Evolutionary conservation across 2,797 vertebrate genomes (phyloP), one percentile per base, ranked within the genome.

Genomic region (Peromyscus nudipes): DNA sequence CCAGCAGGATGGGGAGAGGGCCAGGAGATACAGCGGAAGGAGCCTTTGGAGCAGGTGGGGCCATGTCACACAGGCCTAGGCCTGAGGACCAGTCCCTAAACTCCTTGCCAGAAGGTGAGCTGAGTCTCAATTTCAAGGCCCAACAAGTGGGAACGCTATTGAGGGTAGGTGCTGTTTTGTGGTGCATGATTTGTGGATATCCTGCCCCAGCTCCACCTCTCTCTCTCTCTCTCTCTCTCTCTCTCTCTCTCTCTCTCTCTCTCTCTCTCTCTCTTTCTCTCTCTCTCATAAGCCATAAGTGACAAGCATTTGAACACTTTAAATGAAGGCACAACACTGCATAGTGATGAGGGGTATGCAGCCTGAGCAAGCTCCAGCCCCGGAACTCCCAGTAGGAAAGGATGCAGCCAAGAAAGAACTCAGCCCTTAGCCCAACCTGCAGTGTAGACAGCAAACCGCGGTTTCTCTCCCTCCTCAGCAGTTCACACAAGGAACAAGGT

Each of bases 381-480:
- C 23, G n/a, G 21, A 69, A 60, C 23, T 71, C 13, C 65, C 46
- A 37, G 34, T 37, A 52, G 46, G 25, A n/a, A 69, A 87, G 31
- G 65, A 2, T 6, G 23, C 65, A 71, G 2, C 34, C 84, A 52
- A 16, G 13, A 57, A 73, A 57, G 14, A 73, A 55, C 37, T 43
- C 43, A 19, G 23, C 10, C 80, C 55, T 31, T 2, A 4, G 27
- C 37, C 60, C 60, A 25, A 7, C 14, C 21, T n/a, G 8, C 25
- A 2, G 64, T 1, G 4, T 2, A 27, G 17, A 62, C 9, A 4
- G n/a, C 2, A 2, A 0, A 19, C 9, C 37, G 5, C 43, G 4
- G 1, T 4, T 40, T 34, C 16, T 62, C 49, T 19, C 3, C 8
- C 23, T 46, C 55, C 60, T 29, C 29, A 14, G 29, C 43, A 43